Evolutionary conservation across 2,888 invertebrate species (phyloP).

Genomic region (Notodonta dromedarius): DNA sequence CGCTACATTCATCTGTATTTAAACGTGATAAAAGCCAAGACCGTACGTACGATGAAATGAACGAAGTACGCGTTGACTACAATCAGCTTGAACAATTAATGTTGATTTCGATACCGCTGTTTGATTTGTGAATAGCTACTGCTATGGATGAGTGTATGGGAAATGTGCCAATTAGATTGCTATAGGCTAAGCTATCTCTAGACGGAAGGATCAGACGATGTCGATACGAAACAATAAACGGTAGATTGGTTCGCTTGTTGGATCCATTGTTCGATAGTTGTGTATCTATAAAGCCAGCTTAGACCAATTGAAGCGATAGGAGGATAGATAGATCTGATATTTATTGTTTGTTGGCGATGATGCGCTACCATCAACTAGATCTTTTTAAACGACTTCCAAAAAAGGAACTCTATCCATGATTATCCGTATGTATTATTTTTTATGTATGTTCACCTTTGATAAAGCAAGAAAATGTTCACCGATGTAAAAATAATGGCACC

Average conservation of each 20-base stretch:
- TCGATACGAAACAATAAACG: constrained; percentile 52
- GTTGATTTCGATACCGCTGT: constrained; percentile 73
- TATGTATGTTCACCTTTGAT: no score
- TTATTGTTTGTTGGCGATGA: no score
- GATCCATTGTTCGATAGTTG: constrained; percentile 26
- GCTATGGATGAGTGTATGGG: constrained; percentile 61
- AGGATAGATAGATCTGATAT: not conserved
- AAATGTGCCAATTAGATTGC: constrained; percentile 68
- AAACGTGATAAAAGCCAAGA: constrained; percentile 23
- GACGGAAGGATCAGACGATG: constrained; percentile 40
- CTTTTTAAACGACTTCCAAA: no score
- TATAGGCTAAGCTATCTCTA: constrained; percentile 38
- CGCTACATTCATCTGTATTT: constrained; percentile 10
- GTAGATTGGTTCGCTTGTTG: constrained; percentile 52
- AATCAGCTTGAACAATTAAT: constrained; percentile 71
- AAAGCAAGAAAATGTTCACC: no score
- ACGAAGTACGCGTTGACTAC: constrained; percentile 43
- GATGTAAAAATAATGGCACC: no score
- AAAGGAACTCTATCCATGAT: no score
- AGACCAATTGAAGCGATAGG: not conserved
- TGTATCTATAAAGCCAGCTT: constrained; percentile 12
- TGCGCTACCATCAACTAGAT: no score
- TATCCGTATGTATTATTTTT: no score
- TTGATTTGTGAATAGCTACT: constrained; percentile 61
- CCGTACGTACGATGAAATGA: constrained; percentile 29